Percentiles rank a stretch among this genome's conserved stretches.
Evolutionary conservation across 30 jellyfish, hydroid and myxozoan genomes (phyloP).

Genomic region (Sanderia malayensis): DNA sequence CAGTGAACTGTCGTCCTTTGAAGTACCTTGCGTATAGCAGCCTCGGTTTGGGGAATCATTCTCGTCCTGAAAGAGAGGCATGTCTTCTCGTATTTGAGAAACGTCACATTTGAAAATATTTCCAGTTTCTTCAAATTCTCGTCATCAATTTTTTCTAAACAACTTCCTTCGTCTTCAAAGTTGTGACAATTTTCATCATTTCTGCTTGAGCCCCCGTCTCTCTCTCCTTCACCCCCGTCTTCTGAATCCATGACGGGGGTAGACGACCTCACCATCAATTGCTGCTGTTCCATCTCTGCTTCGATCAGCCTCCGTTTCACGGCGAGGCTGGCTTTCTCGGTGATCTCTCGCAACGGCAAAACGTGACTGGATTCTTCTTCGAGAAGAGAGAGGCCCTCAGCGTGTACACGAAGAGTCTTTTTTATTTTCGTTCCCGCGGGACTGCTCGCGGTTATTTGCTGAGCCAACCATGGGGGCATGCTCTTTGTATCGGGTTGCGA

Average conservation of each 20-base stretch:
- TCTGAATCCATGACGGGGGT: conserved; percentile 36
- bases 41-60: too few species aligned
- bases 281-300: too few species aligned
- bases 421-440: conserved; percentile 57
- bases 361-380: conserved; percentile 34
- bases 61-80: too few species aligned
- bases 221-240: background rate
- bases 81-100: too few species aligned
- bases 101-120: too few species aligned
- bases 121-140: too few species aligned
- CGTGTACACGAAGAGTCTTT: conserved; percentile 30
- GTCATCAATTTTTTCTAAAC: too few species aligned
- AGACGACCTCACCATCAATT: conserved; percentile 32
- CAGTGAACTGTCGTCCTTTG: background rate
- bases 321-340: conserved; percentile 51
- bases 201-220: background rate
- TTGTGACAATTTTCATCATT: too few species aligned
- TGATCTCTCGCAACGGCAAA: conserved; percentile 31
- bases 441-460: conserved; percentile 78
- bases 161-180: too few species aligned
- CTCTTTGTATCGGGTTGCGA: too few species aligned
- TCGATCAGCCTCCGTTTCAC: conserved; percentile 31
- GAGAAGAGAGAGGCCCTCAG: conserved; percentile 20
- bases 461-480: conserved; percentile 94
- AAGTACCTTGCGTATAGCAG: too few species aligned